Evolutionary conservation across 2,797 vertebrate species (phyloP).

Genomic region (Acanthurus lineatus): DNA sequence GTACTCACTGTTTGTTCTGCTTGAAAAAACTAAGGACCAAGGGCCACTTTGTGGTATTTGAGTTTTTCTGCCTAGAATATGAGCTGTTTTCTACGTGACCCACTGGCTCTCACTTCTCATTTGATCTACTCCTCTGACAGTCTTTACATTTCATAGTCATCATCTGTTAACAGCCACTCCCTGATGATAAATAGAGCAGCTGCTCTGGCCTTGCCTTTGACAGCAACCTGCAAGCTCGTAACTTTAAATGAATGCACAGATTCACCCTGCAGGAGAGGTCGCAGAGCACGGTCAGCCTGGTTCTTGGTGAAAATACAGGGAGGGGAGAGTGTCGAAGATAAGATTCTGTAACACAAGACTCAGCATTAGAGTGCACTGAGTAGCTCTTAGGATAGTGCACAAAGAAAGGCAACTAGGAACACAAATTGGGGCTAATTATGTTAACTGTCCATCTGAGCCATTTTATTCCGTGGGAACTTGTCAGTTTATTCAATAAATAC

Average conservation of each 20-base stretch:
- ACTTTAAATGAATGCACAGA: constrained; percentile 67
- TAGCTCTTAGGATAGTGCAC: constrained; percentile 43
- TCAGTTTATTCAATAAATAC: constrained; percentile 47
- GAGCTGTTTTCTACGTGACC: constrained; percentile 50
- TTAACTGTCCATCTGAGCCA: constrained; percentile 51
- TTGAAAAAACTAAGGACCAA: constrained; percentile 49
- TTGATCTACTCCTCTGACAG: constrained; percentile 62
- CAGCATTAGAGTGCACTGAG: constrained; percentile 9
- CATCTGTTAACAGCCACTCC: constrained; percentile 60
- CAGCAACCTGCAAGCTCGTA: constrained; percentile 68
- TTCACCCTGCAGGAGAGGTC: constrained; percentile 34
- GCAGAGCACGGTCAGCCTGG: constrained; percentile 16
- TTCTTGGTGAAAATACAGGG: constrained; percentile 32
- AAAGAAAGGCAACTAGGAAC: constrained; percentile 45
- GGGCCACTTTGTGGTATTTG: constrained; percentile 65
- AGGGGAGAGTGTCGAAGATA: constrained; percentile 35
- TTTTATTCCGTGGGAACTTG: constrained; percentile 25
- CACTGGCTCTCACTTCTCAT: constrained; percentile 49
- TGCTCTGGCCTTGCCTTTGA: constrained; percentile 71
- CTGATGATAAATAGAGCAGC: constrained; percentile 71
- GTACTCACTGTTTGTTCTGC: constrained; percentile 66
- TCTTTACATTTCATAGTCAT: constrained; percentile 69
- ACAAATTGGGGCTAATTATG: constrained; percentile 66
- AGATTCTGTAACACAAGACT: constrained; percentile 35
- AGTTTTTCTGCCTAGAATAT: constrained; percentile 62